Conservation (phyloP, 2,797 vertebrate genomes). For the Lepus townsendii region DNA sequence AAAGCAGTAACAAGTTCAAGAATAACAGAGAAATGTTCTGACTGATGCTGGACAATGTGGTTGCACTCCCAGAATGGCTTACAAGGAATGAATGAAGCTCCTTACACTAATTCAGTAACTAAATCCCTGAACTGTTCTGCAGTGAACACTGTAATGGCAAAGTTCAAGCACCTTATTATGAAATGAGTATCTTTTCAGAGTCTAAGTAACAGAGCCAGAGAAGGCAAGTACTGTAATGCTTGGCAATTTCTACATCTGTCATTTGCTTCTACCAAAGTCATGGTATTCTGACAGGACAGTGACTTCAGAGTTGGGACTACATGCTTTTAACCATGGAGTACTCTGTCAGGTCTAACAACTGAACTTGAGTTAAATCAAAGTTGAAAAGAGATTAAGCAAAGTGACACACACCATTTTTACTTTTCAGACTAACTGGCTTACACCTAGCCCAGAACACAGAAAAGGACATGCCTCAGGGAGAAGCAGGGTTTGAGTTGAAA, state of each 20-base stretch:
- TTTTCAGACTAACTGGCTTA: conserved; percentile 18
- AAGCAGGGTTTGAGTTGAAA: not conserved
- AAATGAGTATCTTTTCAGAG: conserved; percentile 11
- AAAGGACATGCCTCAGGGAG: conserved; percentile 33
- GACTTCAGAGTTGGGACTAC: not conserved
- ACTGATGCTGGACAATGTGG: not conserved
- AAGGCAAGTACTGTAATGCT: not conserved
- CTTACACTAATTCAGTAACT: conserved; percentile 35
- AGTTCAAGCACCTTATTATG: conserved; percentile 34
- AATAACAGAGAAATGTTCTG: conserved; percentile 32
- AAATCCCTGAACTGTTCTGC: conserved; percentile 22
- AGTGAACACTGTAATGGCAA: conserved; percentile 38
- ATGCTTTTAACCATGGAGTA: not conserved
- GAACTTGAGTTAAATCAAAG: conserved; percentile 45
- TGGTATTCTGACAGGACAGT: not conserved
- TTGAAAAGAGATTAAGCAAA: conserved; percentile 15
- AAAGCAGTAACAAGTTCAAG: conserved; percentile 46
- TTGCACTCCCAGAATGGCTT: not conserved
- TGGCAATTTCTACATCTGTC: not conserved
- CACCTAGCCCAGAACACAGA: not conserved
- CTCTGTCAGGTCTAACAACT: conserved; percentile 8
- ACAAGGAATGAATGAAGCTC: conserved; percentile 31
- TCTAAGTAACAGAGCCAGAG: conserved; percentile 4
- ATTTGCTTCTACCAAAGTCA: not conserved
- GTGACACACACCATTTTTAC: not conserved